Percentiles rank a stretch among this genome's conserved stretches.
phyloP scores from a whole-genome alignment of 1,140 invertebrate genomes.

The Nasonia vitripennis region DNA sequence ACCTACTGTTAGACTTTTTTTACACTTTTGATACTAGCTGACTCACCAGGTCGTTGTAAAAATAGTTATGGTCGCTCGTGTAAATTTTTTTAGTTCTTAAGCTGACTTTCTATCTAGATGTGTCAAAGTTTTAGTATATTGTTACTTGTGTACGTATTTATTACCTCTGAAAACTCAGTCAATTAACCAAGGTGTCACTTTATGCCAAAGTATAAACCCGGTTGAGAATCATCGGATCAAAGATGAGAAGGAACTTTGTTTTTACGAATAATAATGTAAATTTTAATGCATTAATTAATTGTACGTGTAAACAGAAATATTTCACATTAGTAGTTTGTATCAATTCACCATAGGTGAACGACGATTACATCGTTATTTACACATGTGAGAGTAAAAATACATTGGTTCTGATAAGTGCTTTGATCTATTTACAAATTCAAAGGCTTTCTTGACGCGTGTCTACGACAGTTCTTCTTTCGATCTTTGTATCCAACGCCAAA shows the following conservation, averaged over 20 bases:
- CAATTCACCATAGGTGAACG: background rate
- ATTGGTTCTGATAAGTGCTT: constrained; percentile 14
- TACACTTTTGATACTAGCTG: constrained; percentile 20
- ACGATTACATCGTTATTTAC: background rate
- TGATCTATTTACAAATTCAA: constrained; percentile 13
- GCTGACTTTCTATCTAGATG: background rate
- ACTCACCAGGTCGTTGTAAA: background rate
- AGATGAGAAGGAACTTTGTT: background rate
- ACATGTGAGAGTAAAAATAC: constrained; percentile 1
- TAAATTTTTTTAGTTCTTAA: background rate
- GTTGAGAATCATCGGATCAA: background rate
- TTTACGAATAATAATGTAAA: background rate
- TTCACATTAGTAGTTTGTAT: constrained; percentile 7
- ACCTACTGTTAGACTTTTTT: background rate
- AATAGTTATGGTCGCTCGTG: background rate
- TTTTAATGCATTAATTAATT: background rate
- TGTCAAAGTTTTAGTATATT: background rate
- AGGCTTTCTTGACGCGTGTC: background rate
- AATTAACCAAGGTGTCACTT: constrained; percentile 8
- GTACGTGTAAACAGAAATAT: constrained; percentile 4
- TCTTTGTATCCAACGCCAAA: constrained; percentile 8
- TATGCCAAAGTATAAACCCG: constrained; percentile 22
- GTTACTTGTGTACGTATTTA: constrained; percentile 3
- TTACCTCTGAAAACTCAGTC: constrained; percentile 4
- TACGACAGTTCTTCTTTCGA: constrained; percentile 1